Evolutionary conservation across 1,140 invertebrate genomes (phyloP).

Genomic region (Drosophila pallidifrons): DNA sequence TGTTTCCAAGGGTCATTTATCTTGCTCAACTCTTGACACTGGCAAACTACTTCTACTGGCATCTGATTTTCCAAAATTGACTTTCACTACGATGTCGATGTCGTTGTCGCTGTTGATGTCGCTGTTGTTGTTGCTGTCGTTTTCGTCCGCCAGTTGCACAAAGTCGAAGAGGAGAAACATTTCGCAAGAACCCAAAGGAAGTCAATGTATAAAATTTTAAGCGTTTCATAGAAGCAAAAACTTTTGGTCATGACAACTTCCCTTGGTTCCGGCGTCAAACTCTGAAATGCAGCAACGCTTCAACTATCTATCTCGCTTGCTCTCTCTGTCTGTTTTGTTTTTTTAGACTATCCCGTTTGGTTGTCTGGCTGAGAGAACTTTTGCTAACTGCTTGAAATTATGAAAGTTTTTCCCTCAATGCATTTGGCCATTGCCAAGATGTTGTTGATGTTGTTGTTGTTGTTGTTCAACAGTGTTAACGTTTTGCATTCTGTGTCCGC

Average conservation of each 20-base stretch:
- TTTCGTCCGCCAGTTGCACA: constrained; percentile 22
- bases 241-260: constrained; percentile 80
- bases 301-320: constrained; percentile 31
- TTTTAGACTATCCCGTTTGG: constrained; percentile 1
- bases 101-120: constrained; percentile 16
- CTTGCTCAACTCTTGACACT: constrained; percentile 71
- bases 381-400: constrained; percentile 78
- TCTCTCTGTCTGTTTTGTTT: background rate
- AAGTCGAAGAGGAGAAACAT: constrained; percentile 59
- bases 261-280: constrained; percentile 71
- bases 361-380: constrained; percentile 55
- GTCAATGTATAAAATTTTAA: constrained; percentile 81
- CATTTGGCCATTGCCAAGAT: constrained; percentile 57
- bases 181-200: constrained; percentile 70
- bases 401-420: constrained; percentile 75
- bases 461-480: constrained; percentile 74
- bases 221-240: constrained; percentile 74
- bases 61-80: constrained; percentile 65
- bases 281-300: constrained; percentile 52
- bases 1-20: constrained; percentile 76
- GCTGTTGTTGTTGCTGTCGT: background rate
- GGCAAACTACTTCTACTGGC: constrained; percentile 66
- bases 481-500: constrained; percentile 78
- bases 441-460: constrained; percentile 27
- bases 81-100: constrained; percentile 11